These are phyloP conservation scores for Ageneiosus marmoratus DNA, from an alignment of 2,113 vertebrate species.

Conservation along the genomic window DNA sequence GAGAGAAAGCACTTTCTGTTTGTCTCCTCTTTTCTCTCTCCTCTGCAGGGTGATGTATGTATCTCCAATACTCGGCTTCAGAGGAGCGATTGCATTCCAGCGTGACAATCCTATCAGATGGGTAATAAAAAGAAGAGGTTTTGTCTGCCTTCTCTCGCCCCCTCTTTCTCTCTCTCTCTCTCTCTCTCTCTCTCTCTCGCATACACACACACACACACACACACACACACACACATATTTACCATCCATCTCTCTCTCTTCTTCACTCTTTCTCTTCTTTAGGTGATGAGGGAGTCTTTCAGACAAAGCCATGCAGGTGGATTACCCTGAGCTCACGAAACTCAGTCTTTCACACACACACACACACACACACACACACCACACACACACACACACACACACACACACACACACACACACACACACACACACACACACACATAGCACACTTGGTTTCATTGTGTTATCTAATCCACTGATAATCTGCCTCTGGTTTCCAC, in stretches of 20 bases:
- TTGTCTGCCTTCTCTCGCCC: constrained; percentile 55
- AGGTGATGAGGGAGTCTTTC: constrained; percentile 53
- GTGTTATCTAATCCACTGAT: constrained; percentile 61
- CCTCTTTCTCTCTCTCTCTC: constrained; percentile 22
- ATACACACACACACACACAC: constrained; percentile 23
- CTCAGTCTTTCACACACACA: constrained; percentile 20
- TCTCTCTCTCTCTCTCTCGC: constrained; percentile 23
- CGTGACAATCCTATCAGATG: constrained; percentile 66
- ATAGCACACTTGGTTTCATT: constrained; percentile 16
- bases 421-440: background rate
- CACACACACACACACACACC: constrained; percentile 31
- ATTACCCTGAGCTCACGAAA: constrained; percentile 54
- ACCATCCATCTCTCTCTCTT: constrained; percentile 39
- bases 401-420: constrained; percentile 29
- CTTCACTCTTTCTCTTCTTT: constrained; percentile 15
- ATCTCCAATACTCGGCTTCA: constrained; percentile 61
- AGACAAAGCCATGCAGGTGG: constrained; percentile 55
- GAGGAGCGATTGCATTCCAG: constrained; percentile 60
- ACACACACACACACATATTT: constrained; percentile 18
- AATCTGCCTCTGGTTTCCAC: constrained; percentile 55
- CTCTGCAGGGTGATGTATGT: constrained; percentile 53
- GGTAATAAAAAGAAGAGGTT: constrained; percentile 60
- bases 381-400: too few relatives aligned
- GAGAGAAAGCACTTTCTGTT: constrained; percentile 43
- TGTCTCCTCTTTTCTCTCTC: constrained; percentile 40